phyloP scores from a whole-genome alignment of 1,140 invertebrate genomes.

The Apis mellifera region DNA sequence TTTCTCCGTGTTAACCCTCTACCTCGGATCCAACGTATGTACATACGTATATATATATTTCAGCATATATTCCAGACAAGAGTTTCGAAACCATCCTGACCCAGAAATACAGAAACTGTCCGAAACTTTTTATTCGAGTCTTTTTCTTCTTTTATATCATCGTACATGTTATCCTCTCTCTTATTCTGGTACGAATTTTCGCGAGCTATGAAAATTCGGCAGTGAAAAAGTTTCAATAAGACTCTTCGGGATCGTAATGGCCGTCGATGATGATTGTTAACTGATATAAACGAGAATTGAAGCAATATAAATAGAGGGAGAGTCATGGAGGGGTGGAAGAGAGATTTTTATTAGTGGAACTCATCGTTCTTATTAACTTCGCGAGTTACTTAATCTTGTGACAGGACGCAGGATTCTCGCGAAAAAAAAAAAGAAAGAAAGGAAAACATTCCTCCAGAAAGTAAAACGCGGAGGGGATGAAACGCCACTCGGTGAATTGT shows the following conservation, averaged over 20 bases:
- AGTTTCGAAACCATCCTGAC: conserved; percentile 61
- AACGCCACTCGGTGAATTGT: conserved; percentile 48
- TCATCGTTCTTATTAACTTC: not conserved
- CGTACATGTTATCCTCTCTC: not conserved
- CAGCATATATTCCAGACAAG: conserved; percentile 57
- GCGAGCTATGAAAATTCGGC: conserved; percentile 3
- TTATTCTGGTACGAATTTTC: conserved; percentile 48
- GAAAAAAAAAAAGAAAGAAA: no score
- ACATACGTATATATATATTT: conserved; percentile 51
- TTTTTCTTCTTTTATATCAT: no score
- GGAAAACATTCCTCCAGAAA: not conserved
- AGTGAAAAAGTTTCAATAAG: conserved; percentile 21
- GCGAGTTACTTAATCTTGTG: not conserved
- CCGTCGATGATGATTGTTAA: conserved; percentile 40
- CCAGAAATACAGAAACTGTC: conserved; percentile 67
- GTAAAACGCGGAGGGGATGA: not conserved
- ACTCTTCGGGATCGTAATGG: conserved; percentile 40
- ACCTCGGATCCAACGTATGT: conserved; percentile 16
- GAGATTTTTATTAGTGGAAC: conserved; percentile 38
- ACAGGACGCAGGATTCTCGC: not conserved
- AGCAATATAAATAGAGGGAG: no score
- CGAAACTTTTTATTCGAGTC: conserved; percentile 35
- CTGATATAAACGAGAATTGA: conserved; percentile 11
- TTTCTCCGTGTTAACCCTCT: not conserved
- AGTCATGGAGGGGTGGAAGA: not conserved